Evolutionary conservation across 2,113 vertebrate genomes (phyloP).

Genomic region (Apeltes quadracus): DNA sequence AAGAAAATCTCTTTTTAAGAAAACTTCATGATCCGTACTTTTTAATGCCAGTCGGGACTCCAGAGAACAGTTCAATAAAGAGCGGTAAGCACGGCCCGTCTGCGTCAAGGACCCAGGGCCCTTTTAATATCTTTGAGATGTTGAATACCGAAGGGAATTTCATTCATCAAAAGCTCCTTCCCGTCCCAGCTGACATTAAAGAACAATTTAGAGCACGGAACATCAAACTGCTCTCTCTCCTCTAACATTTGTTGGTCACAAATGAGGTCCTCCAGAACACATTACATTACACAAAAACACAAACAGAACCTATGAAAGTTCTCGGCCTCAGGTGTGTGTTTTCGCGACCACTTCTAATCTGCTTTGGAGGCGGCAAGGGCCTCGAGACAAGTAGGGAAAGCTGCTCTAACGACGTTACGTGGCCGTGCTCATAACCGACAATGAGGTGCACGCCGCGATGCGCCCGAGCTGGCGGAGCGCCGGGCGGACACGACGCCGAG

Average conservation of each 20-base stretch:
- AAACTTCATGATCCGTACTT: constrained; percentile 3
- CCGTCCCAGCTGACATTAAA: constrained; percentile 38
- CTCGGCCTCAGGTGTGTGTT: constrained; percentile 26
- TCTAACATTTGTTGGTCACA: constrained; percentile 25
- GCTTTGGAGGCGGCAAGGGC: constrained; percentile 32
- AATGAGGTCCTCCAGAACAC: constrained; percentile 29
- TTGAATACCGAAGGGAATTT: constrained; percentile 44
- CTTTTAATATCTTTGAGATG: constrained; percentile 66
- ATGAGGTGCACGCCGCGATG: constrained; percentile 26
- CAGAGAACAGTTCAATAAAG: constrained; percentile 34
- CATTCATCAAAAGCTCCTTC: constrained; percentile 40
- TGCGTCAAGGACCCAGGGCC: constrained; percentile 44
- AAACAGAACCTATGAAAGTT: constrained; percentile 25
- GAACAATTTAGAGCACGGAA: constrained; percentile 38
- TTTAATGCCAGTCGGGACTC: background rate
- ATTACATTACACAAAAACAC: constrained; percentile 12
- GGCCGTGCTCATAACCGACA: constrained; percentile 36
- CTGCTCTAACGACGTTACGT: constrained; percentile 23
- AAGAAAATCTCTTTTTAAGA: background rate
- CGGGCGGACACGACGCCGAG: constrained; percentile 5
- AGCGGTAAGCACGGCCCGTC: constrained; percentile 24
- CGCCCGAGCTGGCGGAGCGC: background rate
- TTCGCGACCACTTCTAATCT: constrained; percentile 29
- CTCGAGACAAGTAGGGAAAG: constrained; percentile 17
- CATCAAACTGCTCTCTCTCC: constrained; percentile 29